These are phyloP conservation scores for Dendroctonus valens DNA, from an alignment of 1,140 invertebrate species.

Conservation along the genomic window DNA sequence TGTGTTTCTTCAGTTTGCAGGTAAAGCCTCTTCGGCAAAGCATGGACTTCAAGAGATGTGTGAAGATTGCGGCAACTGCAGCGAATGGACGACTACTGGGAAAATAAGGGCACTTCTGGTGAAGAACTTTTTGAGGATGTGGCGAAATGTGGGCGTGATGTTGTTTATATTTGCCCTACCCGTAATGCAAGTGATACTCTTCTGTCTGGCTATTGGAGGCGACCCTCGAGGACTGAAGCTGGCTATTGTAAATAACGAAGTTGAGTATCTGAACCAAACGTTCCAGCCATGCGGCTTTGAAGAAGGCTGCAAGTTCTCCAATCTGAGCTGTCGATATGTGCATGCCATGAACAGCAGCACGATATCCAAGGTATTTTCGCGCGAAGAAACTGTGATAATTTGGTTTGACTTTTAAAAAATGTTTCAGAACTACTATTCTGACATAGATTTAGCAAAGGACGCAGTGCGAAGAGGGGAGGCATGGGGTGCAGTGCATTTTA, in stretches of 20 bases:
- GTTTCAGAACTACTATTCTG: conserved; percentile 61
- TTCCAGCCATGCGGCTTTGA: conserved; percentile 55
- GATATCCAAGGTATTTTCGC: conserved; percentile 58
- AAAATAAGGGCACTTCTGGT: conserved; percentile 70
- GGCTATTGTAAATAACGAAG: conserved; percentile 83
- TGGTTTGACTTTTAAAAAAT: not conserved
- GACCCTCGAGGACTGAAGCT: conserved; percentile 81
- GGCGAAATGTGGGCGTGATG: conserved; percentile 86
- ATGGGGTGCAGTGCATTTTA: conserved; percentile 81
- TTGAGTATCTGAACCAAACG: conserved; percentile 57
- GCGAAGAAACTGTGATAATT: not conserved
- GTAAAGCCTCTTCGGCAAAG: conserved; percentile 38
- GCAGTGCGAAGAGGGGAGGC: conserved; percentile 73
- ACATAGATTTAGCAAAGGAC: conserved; percentile 63
- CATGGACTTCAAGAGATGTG: conserved; percentile 38
- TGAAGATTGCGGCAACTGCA: conserved; percentile 46
- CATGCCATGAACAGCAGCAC: conserved; percentile 64
- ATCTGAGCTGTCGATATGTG: conserved; percentile 76
- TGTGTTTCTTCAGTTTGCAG: conserved; percentile 29
- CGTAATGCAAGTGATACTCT: conserved; percentile 88
- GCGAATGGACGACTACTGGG: conserved; percentile 51
- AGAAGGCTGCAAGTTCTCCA: conserved; percentile 62
- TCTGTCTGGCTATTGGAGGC: conserved; percentile 91
- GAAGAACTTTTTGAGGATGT: conserved; percentile 90
- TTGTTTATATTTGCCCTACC: conserved; percentile 90